Percentiles rank a stretch among this genome's conserved stretches.
Evolutionary conservation across 2,113 vertebrate genomes (phyloP).

Genomic region (Pomatostomus ruficeps): DNA sequence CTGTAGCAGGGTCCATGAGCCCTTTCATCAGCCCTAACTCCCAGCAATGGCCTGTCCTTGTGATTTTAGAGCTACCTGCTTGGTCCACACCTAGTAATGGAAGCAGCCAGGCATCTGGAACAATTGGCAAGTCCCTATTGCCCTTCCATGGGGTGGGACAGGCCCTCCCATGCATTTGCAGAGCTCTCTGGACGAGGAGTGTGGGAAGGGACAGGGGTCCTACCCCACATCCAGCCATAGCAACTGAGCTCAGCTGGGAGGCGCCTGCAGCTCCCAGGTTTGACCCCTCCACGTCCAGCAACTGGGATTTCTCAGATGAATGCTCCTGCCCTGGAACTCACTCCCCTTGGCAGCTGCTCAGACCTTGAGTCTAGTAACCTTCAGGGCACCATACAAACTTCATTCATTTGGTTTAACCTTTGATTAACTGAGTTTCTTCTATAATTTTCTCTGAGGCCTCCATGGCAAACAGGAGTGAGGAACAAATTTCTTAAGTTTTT

Average conservation of each 20-base stretch:
- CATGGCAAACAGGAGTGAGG: background rate
- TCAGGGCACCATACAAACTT: background rate
- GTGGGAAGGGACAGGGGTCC: background rate
- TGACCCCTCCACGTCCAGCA: background rate
- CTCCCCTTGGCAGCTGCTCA: conserved; percentile 10
- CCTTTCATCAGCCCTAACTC: background rate
- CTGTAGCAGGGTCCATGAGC: background rate
- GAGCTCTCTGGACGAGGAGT: background rate
- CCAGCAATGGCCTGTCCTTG: background rate
- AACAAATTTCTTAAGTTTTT: background rate
- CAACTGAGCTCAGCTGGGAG: background rate
- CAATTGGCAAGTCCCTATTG: background rate
- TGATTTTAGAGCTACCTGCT: background rate
- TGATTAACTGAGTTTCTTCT: background rate
- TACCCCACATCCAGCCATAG: background rate
- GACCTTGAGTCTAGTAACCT: conserved; percentile 27
- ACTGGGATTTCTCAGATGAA: background rate
- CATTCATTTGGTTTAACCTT: conserved; percentile 18
- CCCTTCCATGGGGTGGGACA: background rate
- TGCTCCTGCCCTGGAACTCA: background rate
- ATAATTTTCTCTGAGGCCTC: background rate
- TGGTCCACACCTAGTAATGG: background rate
- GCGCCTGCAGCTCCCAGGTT: background rate
- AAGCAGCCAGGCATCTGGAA: background rate
- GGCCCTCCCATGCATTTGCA: background rate